phyloP scores from a whole-genome alignment of 2,113 vertebrate genomes.

The Chloroceryle aenea region DNA sequence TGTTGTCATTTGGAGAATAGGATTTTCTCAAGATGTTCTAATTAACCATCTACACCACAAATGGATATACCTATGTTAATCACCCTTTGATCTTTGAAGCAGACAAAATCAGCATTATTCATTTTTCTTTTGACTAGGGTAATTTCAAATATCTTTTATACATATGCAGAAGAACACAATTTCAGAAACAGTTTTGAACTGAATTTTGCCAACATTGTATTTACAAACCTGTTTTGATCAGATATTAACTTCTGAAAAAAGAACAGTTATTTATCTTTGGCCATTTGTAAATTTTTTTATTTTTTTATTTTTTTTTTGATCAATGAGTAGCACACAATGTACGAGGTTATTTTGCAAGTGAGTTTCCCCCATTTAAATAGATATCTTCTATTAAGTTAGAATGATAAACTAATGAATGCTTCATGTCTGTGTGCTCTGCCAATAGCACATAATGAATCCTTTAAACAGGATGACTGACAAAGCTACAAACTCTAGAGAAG shows the following conservation, averaged over 20 bases:
- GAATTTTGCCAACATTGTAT: background rate
- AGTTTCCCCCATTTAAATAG: slow-evolving; percentile 41
- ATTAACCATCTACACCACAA: background rate
- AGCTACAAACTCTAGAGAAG: slow-evolving; percentile 40
- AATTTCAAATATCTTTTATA: background rate
- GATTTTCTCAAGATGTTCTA: slow-evolving; percentile 2
- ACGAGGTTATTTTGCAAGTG: slow-evolving; percentile 45
- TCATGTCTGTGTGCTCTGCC: slow-evolving; percentile 25
- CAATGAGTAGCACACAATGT: slow-evolving; percentile 15
- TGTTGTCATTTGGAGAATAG: background rate
- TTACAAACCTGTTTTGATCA: slow-evolving; percentile 21
- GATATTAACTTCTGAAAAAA: slow-evolving; percentile 12
- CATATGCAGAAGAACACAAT: background rate
- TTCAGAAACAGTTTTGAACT: slow-evolving; percentile 10
- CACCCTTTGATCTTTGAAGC: slow-evolving; percentile 11
- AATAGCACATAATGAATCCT: slow-evolving; percentile 61
- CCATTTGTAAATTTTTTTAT: background rate
- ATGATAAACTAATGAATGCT: slow-evolving; percentile 62
- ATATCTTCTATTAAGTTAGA: slow-evolving; percentile 44
- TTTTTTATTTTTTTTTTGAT: background rate
- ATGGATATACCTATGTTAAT: slow-evolving; percentile 22
- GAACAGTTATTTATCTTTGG: background rate
- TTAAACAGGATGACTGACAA: slow-evolving; percentile 52
- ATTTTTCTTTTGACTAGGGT: slow-evolving; percentile 19
- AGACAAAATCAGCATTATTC: background rate